A percentile compares a stretch with the other conserved stretches of the same genome.
Evolutionary conservation across 2,113 vertebrate genomes (phyloP).

Genomic region (Muntiacus muntjak): DNA sequence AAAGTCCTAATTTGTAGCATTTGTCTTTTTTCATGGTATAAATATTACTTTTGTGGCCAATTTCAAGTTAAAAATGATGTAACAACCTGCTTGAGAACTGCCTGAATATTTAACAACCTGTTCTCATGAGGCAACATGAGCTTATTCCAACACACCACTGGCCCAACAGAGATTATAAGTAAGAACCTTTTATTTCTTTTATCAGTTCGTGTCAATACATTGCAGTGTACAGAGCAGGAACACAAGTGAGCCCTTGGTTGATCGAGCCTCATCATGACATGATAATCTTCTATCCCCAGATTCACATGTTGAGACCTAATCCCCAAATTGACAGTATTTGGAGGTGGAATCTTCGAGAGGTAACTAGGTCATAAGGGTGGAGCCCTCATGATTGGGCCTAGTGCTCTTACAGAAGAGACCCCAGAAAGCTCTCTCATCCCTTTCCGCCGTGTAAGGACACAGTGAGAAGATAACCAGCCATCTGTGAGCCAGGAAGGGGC

Average conservation of each 20-base stretch:
- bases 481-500: neutral
- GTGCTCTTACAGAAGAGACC: neutral
- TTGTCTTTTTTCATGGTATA: neutral
- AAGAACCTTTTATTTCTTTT: neutral
- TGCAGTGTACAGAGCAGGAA: neutral
- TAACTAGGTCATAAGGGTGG: neutral
- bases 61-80: neutral
- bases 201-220: neutral
- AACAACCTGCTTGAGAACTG: neutral
- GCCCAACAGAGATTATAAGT: neutral
- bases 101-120: neutral
- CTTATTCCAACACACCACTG: neutral
- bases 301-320: neutral
- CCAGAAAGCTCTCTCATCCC: neutral
- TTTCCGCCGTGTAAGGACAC: neutral
- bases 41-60: neutral
- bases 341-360: neutral
- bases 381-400: neutral
- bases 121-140: neutral
- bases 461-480: neutral
- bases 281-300: neutral
- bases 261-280: neutral
- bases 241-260: neutral
- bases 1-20: neutral
- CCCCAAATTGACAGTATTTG: neutral